Evolutionary conservation across 2,888 invertebrate species (phyloP), one percentile per base, ranked within the genome.

Genomic region (Neoaliturus tenellus): DNA sequence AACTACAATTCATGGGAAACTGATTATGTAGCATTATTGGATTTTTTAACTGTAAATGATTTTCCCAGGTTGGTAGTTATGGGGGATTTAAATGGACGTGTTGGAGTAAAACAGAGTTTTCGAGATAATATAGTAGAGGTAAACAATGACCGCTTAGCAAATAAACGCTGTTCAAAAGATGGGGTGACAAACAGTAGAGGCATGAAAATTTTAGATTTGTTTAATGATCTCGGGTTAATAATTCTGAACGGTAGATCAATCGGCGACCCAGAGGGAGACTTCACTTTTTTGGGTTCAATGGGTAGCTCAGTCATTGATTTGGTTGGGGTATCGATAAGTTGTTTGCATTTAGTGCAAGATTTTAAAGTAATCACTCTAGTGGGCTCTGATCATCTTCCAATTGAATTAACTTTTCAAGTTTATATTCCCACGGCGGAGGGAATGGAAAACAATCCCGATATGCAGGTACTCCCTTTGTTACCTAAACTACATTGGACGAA

Each of bases 271-370:
- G 58, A 82, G 23, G 83, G 85, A 33, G 78, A 80, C 35, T 85
- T 25, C 20, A 85, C 83, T 44, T 85, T 55, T 58, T 55, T 84
- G n/a, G 75, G 80, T 17, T 55, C 35, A 17, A 28, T 62, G 55
- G 83, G 84, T 17, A 73, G 62, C 4, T 83, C 83, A 51, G 83
- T 85, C 35, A 81, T 48, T 20, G 85, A 85, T 39, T 41, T 83
- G 10, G 81, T 33, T 12, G 71, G 41, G 20, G 28, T 35, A 14
- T 44, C 71, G n/a, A 23, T 44, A 48, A 71, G 51, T 73, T 71
- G 51, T 55, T 58, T 83, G 55, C 25, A 83, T 10, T 14, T 51
- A 23, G n/a, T 75, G 14, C 48, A 55, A 12, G 62, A 78, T 73
- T 83, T 83, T 58, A 41, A 44, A 25, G 75, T 83, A 0, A 6